Evolutionary conservation across 2,888 invertebrate species (phyloP), one percentile per base, ranked within the genome.

Genomic region (Hipparchia sbordonii): DNA sequence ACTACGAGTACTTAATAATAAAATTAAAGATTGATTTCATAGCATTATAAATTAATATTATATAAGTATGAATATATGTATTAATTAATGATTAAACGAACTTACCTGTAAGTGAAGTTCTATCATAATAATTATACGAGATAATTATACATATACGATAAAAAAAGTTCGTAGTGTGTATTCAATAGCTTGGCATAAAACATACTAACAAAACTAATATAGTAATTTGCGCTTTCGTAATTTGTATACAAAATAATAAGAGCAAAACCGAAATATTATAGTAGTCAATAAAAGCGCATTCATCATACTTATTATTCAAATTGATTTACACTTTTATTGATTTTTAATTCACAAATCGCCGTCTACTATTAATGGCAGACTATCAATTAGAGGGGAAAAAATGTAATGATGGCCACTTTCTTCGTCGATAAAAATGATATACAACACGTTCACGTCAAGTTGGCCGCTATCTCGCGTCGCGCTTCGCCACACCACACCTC

Each of bases 381-480:
- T 71, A 67, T 54, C 52, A n/a, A 52, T 61, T 52, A 65, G 65
- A 75, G 7, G 33, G n/a, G 72, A 87, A 82, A 87, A 87, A 87
- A 82, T 83, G 83, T 86, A 87, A 88, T 86, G 82, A 89, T 85
- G 82, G 86, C 83, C 84, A 91, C 91, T 91, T 92, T 91, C 92
- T 86, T 91, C 85, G 72, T 70, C 57, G 59, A 76, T 80, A 85
- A 84, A 85, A 86, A 85, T 79, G 79, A 51, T 52, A 51, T 45
- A 39, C 23, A 0, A 23, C 23, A 0, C 23, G 23, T 23, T 23
- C 23, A 23, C 23, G 23, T 23, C 23, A 23, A 23, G 23, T 23
- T 23, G 23, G 23, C 23, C 23, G 23, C 23, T 23, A 23, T 1
- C 23, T 23, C 23, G 23, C 23, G 23, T 23, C 23, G 23, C 23